Conservation (phyloP, 2,113 vertebrate genomes). For the Asarcornis scutulata region DNA sequence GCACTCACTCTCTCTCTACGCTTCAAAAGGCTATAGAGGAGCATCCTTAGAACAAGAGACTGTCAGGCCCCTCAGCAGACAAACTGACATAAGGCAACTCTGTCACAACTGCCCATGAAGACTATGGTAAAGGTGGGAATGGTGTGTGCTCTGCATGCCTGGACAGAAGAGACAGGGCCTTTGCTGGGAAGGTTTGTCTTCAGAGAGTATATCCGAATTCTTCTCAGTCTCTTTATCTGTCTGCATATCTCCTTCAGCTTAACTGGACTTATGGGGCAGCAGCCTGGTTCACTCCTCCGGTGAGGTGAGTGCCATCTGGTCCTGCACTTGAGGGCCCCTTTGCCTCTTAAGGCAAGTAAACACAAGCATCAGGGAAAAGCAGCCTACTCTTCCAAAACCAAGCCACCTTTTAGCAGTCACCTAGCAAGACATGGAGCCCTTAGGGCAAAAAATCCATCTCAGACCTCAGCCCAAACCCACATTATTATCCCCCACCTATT, state of each 20-base stretch:
- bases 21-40: background rate
- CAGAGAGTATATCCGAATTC: background rate
- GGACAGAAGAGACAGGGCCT: background rate
- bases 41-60: background rate
- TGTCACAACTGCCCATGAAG: background rate
- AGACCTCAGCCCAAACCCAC: background rate
- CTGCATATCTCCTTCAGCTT: background rate
- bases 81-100: background rate
- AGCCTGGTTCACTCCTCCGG: background rate
- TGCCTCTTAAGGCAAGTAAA: background rate
- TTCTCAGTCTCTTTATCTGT: background rate
- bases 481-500: background rate
- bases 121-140: background rate
- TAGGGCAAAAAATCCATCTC: background rate
- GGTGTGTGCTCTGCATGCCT: background rate
- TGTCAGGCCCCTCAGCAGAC: too few relatives aligned
- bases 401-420: background rate
- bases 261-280: rapidly evolving
- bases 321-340: background rate
- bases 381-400: background rate
- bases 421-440: background rate
- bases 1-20: too few relatives aligned
- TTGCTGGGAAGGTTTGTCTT: background rate
- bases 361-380: background rate
- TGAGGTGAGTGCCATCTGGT: background rate